phyloP scores from a whole-genome alignment of 1,140 invertebrate genomes.

The Chymomyza costata region DNA sequence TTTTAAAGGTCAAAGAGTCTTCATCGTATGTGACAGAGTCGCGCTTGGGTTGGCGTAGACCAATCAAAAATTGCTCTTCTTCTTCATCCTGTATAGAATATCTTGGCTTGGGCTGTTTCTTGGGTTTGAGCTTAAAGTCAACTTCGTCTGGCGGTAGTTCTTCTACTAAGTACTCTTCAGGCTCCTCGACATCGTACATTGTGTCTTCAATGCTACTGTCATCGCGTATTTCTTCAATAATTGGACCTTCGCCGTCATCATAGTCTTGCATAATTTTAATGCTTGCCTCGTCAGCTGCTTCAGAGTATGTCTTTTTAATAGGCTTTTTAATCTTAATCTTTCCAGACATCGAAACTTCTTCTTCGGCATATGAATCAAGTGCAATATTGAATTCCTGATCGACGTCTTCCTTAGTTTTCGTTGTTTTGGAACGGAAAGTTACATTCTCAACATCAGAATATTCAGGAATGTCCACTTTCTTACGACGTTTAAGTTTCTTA shows the following conservation, averaged over 20 bases:
- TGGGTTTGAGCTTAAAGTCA: constrained; percentile 78
- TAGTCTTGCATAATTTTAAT: constrained; percentile 83
- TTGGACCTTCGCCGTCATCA: constrained; percentile 80
- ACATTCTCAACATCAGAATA: constrained; percentile 84
- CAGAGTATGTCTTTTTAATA: constrained; percentile 81
- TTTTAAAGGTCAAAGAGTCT: constrained; percentile 77
- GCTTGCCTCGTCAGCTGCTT: constrained; percentile 83
- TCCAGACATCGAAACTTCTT: constrained; percentile 89
- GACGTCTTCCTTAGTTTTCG: constrained; percentile 87
- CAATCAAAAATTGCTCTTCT: constrained; percentile 79
- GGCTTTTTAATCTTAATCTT: constrained; percentile 86
- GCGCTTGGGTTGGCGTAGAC: constrained; percentile 75
- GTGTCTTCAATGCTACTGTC: constrained; percentile 78
- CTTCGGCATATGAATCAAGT: constrained; percentile 88
- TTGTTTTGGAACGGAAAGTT: constrained; percentile 83
- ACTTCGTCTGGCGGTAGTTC: constrained; percentile 76
- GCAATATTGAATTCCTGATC: constrained; percentile 91
- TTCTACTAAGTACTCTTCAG: constrained; percentile 77
- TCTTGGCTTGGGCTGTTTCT: constrained; percentile 64
- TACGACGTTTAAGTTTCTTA: constrained; percentile 81
- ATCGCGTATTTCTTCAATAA: constrained; percentile 83
- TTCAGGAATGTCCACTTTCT: constrained; percentile 81
- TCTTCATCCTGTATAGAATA: constrained; percentile 75
- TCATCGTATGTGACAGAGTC: constrained; percentile 74
- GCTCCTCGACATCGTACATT: constrained; percentile 80